Evolutionary conservation across 2,888 invertebrate genomes (phyloP).

Genomic region (Lasioglossum lativentre): DNA sequence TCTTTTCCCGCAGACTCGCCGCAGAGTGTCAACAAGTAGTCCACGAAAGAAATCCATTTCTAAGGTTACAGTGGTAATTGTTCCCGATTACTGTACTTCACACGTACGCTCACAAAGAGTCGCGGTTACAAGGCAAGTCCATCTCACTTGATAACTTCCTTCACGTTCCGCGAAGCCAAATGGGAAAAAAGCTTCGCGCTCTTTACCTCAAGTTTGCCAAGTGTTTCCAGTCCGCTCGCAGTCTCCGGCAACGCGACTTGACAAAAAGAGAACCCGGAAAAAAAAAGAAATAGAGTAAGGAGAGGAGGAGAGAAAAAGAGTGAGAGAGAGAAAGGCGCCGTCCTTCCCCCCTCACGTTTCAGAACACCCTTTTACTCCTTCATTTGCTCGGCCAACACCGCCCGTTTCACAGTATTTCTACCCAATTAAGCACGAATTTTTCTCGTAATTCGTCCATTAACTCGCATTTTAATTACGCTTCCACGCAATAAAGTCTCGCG

Average conservation of each 20-base stretch:
- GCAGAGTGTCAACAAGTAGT: neutral
- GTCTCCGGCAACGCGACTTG: constrained; percentile 4
- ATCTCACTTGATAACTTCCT: constrained; percentile 29
- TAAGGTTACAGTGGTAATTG: constrained; percentile 16
- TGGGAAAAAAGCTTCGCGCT: constrained; percentile 36
- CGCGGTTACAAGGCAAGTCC: constrained; percentile 8
- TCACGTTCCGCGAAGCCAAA: constrained; percentile 28
- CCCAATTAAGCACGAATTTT: constrained; percentile 38
- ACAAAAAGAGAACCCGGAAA: constrained; percentile 14
- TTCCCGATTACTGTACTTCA: neutral
- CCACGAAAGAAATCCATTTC: constrained; percentile 12
- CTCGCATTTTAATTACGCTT: constrained; percentile 34
- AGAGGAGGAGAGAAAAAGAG: neutral
- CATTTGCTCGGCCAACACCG: neutral
- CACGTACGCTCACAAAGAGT: neutral
- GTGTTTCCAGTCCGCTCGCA: constrained; percentile 22
- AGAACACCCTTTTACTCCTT: constrained; percentile 13
- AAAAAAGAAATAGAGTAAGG: neutral
- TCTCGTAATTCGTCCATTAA: constrained; percentile 23
- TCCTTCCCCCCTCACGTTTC: constrained; percentile 18
- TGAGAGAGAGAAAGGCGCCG: neutral
- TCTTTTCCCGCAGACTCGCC: neutral
- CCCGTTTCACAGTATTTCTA: constrained; percentile 16
- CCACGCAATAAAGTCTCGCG: constrained; percentile 16
- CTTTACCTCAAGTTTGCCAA: constrained; percentile 38